Evolutionary conservation across 2,113 vertebrate species (phyloP), one percentile per base, ranked within the genome.

Genomic region (Oplegnathus fasciatus): DNA sequence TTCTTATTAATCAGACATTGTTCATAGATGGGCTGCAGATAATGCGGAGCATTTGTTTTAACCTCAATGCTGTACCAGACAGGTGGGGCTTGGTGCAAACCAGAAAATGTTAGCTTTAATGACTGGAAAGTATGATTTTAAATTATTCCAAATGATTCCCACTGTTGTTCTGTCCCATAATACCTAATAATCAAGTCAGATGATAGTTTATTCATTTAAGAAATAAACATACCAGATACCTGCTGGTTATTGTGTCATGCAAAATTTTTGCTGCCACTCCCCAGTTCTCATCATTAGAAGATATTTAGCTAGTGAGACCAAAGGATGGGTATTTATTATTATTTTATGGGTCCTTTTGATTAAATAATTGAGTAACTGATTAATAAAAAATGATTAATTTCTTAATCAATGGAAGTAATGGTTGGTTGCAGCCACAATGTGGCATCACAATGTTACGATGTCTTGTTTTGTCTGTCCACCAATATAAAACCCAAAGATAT

Each of bases 391-490:
- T 11, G 11, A 17, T 17, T 28, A 15, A 17, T 30, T 17, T 58
- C 28, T 32, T 28, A 30, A 17, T 60, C n/a, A 58, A 28, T 14
- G 55, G 26, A 28, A 60, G 30, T 30, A 2, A 14, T 58, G 55
- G n/a, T 26, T 26, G n/a, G 10, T 58, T 58, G n/a, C 1, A 58
- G 2, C 1, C 2, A 5, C 1, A 57, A 18, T 13, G 4, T n/a
- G 4, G 1, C 22, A 1, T 24, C 24, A 55, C 9, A n/a, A n/a
- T n/a, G 4, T n/a, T 15, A n/a, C 1, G 0, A 7, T 17, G 11
- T 58, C 57, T 58, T 14, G 1, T 14, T 28, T 58, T 28, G 3
- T 37, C 6, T 37, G 34, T 37, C 34, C 34, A 37, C 34, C 34
- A 32, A 61, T 18, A 3, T 62, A 62, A 24, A 54, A 20, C 2